phyloP scores from a whole-genome alignment of 2,888 invertebrate genomes.

The Cryptocheilus praepositus region DNA sequence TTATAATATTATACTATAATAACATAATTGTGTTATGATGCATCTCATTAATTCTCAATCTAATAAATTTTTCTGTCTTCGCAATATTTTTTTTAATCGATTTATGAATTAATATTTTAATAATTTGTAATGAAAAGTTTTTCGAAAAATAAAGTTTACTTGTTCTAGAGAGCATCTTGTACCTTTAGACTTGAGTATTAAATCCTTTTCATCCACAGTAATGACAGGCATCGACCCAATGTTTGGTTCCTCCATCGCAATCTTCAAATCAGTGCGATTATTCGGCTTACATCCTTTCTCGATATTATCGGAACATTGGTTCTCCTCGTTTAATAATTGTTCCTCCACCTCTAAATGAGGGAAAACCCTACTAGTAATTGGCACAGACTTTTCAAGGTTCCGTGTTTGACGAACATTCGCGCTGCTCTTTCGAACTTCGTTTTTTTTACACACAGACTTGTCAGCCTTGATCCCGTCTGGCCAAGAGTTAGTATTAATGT shows the following conservation, averaged over 20 bases:
- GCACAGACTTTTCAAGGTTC: too few relatives aligned
- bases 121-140: too few relatives aligned
- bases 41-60: too few relatives aligned
- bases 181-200: constrained; percentile 67
- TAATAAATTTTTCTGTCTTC: too few relatives aligned
- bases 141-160: background rate
- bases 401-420: background rate
- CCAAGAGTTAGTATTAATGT: constrained; percentile 40
- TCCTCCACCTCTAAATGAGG: too few relatives aligned
- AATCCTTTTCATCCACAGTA: constrained; percentile 64
- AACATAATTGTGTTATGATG: too few relatives aligned
- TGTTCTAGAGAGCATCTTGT: constrained; percentile 33
- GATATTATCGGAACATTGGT: constrained; percentile 6
- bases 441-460: constrained; percentile 44
- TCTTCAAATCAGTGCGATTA: constrained; percentile 57
- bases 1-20: too few relatives aligned
- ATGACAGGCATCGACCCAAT: constrained; percentile 51
- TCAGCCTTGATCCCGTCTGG: constrained; percentile 58
- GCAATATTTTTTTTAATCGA: too few relatives aligned
- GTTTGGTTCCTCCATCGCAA: constrained; percentile 59
- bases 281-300: constrained; percentile 40
- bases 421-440: too few relatives aligned
- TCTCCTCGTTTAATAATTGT: background rate
- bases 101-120: too few relatives aligned
- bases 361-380: background rate